These are phyloP conservation scores for Microcebus tavaratra DNA, from an alignment of 2,113 vertebrate species.

Conservation along the genomic window DNA sequence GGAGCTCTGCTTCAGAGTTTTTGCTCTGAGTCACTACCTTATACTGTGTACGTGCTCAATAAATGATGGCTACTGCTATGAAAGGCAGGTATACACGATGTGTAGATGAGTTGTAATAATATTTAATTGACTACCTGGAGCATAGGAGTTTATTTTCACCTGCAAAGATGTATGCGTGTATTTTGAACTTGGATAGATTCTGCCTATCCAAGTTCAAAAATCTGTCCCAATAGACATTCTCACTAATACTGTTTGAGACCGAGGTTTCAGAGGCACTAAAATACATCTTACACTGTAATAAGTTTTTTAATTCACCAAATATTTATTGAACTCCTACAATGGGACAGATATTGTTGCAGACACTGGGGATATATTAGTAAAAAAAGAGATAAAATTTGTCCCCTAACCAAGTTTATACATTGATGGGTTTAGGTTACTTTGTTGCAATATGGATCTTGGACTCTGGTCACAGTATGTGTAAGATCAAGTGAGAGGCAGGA, in stretches of 20 bases:
- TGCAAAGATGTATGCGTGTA: neutral
- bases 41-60: accelerated
- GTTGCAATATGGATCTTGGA: neutral
- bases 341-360: neutral
- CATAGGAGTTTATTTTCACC: neutral
- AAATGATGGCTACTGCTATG: neutral
- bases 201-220: neutral
- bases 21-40: no score
- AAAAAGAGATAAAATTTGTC: neutral
- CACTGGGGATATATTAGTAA: neutral
- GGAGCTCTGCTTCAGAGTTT: neutral
- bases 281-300: neutral
- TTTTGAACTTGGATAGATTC: neutral
- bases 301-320: neutral
- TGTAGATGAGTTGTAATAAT: neutral
- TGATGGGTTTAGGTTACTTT: neutral
- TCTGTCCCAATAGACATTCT: neutral
- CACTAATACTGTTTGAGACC: neutral
- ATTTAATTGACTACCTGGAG: neutral
- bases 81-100: accelerated
- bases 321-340: neutral
- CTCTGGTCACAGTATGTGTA: neutral
- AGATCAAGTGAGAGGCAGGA: no score
- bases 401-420: neutral
- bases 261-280: neutral